Evolutionary conservation across 2,888 invertebrate species (phyloP), one percentile per base, ranked within the genome.

Genomic region (Galeopsomyia nigrocyanea): DNA sequence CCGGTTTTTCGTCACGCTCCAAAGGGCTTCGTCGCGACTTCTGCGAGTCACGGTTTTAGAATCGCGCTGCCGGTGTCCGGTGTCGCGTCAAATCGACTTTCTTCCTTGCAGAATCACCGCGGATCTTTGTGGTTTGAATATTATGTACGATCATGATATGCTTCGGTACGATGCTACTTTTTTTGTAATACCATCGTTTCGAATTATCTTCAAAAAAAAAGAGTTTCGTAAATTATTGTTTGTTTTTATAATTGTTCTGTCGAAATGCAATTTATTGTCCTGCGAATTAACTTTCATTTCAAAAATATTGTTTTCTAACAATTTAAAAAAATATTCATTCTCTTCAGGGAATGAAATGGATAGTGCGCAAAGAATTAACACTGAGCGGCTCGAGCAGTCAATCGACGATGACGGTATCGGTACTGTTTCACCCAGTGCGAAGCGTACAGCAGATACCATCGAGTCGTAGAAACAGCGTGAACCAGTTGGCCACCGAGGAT

Each of bases 391-490:
- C 86, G n/a, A 83, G 80, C 46, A 78, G 79, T 47, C 70, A 78
- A 61, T 83, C 84, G 0, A 82, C 84, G 13, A 85, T 89, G 79
- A 87, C 83, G 13, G 87, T 89, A 1, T 88, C 89, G 5, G 83
- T 88, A 2, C 80, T 88, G 39, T 89, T 89, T 79, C 83, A 88
- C 76, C 88, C 89, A 1, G 87, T 89, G 1, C 79, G 77, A 71
- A 82, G 82, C 62, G 81, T 84, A 53, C 83, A 83, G 60, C 82
- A 82, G 77, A 76, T 79, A 26, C 73, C 80, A 16, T 77, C 78
- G 14, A 84, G 83, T 68, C 77, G 83, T 64, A 75, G 83, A 69
- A 83, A 79, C 62, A 84, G 83, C 46, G 58, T 81, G 6, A 78
- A 77, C n/a, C 81, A 80, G 61, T 74, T 71, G 2, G 66, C 75